Evolutionary conservation across 1,140 invertebrate species (phyloP), one percentile per base, ranked within the genome.

Genomic region (Formica selysi): DNA sequence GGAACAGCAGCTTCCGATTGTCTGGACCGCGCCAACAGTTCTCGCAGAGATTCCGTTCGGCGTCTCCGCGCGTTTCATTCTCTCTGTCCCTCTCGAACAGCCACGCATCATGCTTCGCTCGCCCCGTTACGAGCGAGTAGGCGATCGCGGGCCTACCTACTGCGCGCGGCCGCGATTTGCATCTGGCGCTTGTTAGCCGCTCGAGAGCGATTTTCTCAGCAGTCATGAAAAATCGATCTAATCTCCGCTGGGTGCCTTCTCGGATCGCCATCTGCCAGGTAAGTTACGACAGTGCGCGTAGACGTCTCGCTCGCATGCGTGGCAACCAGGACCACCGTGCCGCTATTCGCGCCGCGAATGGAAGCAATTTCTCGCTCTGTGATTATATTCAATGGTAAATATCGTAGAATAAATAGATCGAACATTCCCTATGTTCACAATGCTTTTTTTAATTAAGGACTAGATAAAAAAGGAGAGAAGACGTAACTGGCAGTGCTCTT

Each of bases 201-300:
- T 44, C 74, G 76, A 88, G 88, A 86, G 83, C 89, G 88, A 92
- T 92, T 92, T 92, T 91, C 92, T 91, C 76, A 85, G 85, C 83
- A 88, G 90, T 88, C 91, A 92, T 92, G 92, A 93, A 93, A 93
- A 93, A 93, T 93, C 92, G 91, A 93, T 93, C 91, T 92, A 92
- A 93, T 92, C 91, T 93, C 84, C 87, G 67, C 86, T 86, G 84
- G 90, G 89, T 91, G 87, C 89, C 91, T 92, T 90, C 83, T 61
- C 65, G 90, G 90, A 91, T 92, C 88, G 87, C 91, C 91, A 92
- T 92, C 90, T 92, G 91, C 91, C 85, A 90, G 85, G 80, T 89
- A 88, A 92, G 89, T 92, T 92, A 92, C 91, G 87, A 92, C 91
- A 91, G 78, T 44, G 38, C 29, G 29, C 67, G 67, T 48, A 32